Evolutionary conservation across 2,888 invertebrate genomes (phyloP), one percentile per base, ranked within the genome.

Genomic region (Gymnosoma rotundatum): DNA sequence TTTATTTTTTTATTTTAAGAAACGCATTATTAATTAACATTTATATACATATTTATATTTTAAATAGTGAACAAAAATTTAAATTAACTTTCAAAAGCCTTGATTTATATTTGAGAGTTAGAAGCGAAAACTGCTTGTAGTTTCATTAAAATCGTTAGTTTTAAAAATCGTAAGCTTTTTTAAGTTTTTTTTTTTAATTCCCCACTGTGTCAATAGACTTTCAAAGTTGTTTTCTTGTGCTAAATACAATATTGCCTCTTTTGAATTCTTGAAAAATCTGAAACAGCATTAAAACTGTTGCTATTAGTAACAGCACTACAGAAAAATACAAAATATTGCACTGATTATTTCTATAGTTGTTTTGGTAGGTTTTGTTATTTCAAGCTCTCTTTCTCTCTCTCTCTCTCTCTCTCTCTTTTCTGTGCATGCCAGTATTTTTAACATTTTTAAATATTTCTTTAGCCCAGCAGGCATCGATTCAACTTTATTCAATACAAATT

Each of bases 401-500:
- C 16, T 32, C n/a, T 25, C 21, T 54, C 9, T 50, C n/a, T 10
- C n/a, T 50, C 14, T 7, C 7, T 20, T 10, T 36, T 14, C 12
- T 21, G 25, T 42, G 20, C 45, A 52, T 75, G 58, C 10, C 25
- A 54, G 21, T n/a, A 16, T 66, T 52, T 60, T 60, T 36, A 25
- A 21, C n/a, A 21, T 73, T 56, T 78, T 42, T 76, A 70, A 67
- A 70, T 56, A 76, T 50, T 76, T 67, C 60, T 32, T 64, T 64
- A 64, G 50, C 70, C 70, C 75, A 20, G n/a, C 48, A 67, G 67
- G 56, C 56, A 50, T 78, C 66, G 72, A 54, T 61, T 56, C 61
- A 63, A 50, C 8, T 69, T 73, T 78, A 72, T 78, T 78, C 69
- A 78, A 73, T 78, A 78, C 32, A 50, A n/a, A 66, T 48, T 36